phyloP scores from a whole-genome alignment of 2,797 vertebrate genomes.

The Onychomys leucogaster region DNA sequence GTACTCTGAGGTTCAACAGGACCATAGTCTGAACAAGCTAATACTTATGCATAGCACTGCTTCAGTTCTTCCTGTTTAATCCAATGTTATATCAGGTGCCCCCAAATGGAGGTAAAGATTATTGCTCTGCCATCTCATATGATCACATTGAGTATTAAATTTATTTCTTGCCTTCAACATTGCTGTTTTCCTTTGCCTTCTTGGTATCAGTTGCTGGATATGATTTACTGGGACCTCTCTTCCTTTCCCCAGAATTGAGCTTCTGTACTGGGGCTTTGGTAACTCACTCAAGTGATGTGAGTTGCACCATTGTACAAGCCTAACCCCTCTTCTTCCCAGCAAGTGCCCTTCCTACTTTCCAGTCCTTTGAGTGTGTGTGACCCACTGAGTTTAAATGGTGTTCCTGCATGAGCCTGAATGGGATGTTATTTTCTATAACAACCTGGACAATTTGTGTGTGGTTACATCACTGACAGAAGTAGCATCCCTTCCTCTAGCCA shows the following conservation, averaged over 20 bases:
- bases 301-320: rapidly evolving
- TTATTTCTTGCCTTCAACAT: not conserved
- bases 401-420: not conserved
- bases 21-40: not conserved
- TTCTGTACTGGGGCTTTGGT: not conserved
- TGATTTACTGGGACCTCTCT: not conserved
- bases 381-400: not conserved
- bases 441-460: not conserved
- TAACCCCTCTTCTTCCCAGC: not conserved
- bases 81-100: not conserved
- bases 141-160: not conserved
- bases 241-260: not conserved
- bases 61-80: not conserved
- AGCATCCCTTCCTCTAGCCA: not conserved
- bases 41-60: not conserved
- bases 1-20: not conserved
- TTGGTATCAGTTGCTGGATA: not conserved
- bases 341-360: not conserved
- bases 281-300: not conserved
- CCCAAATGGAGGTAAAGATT: not conserved
- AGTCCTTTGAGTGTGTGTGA: not conserved
- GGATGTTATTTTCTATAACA: not conserved
- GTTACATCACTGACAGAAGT: not conserved
- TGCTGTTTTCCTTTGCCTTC: not conserved
- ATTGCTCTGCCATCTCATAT: not conserved